These are phyloP conservation scores for Steatocranus sp. DNA, from an alignment of 2,797 vertebrate genomes.

Conservation along the genomic window DNA sequence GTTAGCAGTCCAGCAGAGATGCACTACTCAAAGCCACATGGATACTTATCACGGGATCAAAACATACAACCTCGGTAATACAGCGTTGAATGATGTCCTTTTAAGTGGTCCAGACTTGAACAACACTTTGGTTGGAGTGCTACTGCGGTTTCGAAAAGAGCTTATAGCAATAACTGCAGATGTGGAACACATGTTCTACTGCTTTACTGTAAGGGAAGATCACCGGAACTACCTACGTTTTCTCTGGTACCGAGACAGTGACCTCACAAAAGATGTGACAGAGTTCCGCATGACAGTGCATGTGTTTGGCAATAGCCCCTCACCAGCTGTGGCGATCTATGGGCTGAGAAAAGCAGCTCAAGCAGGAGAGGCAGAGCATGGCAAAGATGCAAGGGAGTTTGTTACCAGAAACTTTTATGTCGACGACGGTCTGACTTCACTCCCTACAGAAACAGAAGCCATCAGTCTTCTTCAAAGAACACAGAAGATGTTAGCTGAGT, in stretches of 20 bases:
- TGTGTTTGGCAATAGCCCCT: not conserved
- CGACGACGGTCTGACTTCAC: fast-evolving
- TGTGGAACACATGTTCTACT: not conserved
- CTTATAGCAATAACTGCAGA: not conserved
- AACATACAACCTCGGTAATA: not conserved
- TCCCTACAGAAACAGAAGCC: not conserved
- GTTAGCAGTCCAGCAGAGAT: not conserved
- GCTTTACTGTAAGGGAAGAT: not conserved
- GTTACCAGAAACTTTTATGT: not conserved
- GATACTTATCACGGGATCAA: not conserved
- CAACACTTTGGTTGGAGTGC: not conserved
- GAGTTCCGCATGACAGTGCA: too few relatives aligned
- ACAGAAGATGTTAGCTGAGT: not conserved
- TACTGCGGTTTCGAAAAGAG: fast-evolving
- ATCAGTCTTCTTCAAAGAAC: not conserved
- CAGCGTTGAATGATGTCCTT: fast-evolving
- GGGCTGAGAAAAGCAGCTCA: not conserved
- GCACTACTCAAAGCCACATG: not conserved
- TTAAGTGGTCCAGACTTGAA: not conserved
- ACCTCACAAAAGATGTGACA: too few relatives aligned
- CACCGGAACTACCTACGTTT: too few relatives aligned
- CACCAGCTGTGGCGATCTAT: too few relatives aligned
- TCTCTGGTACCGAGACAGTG: fast-evolving
- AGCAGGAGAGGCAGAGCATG: not conserved
- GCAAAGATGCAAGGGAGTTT: not conserved